phyloP scores from a whole-genome alignment of 2,888 invertebrate species.

The Zele albiditarsus region DNA sequence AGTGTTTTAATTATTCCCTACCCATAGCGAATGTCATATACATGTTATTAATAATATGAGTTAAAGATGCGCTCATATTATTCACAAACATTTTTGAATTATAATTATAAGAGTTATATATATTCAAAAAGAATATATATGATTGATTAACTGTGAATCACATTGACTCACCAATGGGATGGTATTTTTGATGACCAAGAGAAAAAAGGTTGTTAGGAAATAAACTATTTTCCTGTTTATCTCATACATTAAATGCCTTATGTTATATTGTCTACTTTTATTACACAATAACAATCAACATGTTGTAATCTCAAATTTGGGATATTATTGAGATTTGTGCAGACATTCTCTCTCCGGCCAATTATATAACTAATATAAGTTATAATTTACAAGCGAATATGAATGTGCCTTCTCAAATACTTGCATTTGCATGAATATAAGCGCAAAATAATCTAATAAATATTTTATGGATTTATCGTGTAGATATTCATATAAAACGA shows the following conservation, averaged over 20 bases:
- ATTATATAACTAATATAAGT: neutral
- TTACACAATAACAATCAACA: neutral
- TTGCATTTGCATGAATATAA: neutral
- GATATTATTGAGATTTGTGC: neutral
- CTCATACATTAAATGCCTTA: neutral
- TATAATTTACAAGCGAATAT: neutral
- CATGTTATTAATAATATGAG: neutral
- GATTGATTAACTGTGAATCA: neutral
- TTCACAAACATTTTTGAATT: neutral
- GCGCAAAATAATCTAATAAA: constrained; percentile 62
- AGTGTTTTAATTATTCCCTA: neutral
- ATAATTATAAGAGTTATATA: neutral
- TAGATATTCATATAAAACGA: constrained; percentile 20
- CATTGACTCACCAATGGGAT: neutral
- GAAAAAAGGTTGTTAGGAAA: neutral
- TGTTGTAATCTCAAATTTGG: neutral
- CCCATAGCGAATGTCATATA: neutral
- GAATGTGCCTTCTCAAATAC: neutral
- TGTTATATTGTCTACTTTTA: neutral
- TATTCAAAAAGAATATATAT: neutral
- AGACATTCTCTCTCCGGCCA: neutral
- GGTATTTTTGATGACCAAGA: neutral
- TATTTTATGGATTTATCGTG: constrained; percentile 52
- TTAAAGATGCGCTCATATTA: neutral
- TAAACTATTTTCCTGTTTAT: neutral